Conservation (phyloP, 2,113 vertebrate genomes). For the Seriola quinqueradiata region DNA sequence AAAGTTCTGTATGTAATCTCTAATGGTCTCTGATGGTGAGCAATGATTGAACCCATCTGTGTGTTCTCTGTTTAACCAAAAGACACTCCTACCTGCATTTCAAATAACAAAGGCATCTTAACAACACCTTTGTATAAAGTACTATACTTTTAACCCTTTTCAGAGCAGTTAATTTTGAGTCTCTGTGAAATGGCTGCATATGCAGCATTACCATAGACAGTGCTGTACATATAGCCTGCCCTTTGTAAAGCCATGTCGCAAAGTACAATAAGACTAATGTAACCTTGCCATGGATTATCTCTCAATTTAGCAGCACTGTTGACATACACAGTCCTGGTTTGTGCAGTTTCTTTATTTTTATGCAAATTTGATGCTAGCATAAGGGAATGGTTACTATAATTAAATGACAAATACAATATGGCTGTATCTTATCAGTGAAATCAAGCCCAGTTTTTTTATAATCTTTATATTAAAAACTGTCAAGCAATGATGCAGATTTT, state of each 20-base stretch:
- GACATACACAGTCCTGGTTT: slow-evolving; percentile 25
- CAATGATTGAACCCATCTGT: neutral
- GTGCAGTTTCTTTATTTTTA: slow-evolving; percentile 13
- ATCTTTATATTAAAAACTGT: slow-evolving; percentile 1
- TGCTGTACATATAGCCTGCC: neutral
- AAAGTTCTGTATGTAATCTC: neutral
- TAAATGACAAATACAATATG: neutral
- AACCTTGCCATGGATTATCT: slow-evolving; percentile 35
- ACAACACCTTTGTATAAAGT: slow-evolving; percentile 7
- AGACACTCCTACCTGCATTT: slow-evolving; percentile 4
- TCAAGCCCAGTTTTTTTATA: slow-evolving; percentile 1
- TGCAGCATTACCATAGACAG: slow-evolving; percentile 12
- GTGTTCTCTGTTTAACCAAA: neutral
- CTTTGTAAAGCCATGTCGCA: slow-evolving; percentile 18
- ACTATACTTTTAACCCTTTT: slow-evolving; percentile 14
- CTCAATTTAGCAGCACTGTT: slow-evolving; percentile 26
- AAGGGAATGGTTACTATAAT: slow-evolving; percentile 6
- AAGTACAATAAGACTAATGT: slow-evolving; percentile 18
- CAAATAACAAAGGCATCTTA: slow-evolving; percentile 13
- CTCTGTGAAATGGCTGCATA: slow-evolving; percentile 21
- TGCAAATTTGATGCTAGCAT: slow-evolving; percentile 30
- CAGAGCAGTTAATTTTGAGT: slow-evolving; percentile 1
- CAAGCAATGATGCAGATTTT: neutral
- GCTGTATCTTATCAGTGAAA: slow-evolving; percentile 16
- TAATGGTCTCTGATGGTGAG: neutral